Evolutionary conservation across 2,113 vertebrate genomes (phyloP), one percentile per base, ranked within the genome.

Genomic region (Ciconia maguari): DNA sequence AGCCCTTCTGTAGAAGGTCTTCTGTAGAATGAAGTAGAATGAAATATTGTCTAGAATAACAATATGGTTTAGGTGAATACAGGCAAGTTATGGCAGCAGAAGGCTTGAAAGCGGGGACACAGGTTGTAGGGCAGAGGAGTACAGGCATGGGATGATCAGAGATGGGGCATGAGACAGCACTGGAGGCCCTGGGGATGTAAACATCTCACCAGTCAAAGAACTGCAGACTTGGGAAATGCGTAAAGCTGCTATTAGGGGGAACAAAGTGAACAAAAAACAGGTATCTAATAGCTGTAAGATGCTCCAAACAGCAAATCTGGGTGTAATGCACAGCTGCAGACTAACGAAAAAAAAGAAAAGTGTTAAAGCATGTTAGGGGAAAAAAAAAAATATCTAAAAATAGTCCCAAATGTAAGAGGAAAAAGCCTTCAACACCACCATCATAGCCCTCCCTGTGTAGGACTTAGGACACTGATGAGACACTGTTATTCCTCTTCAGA

Each of bases 141-240:
- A 54, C 20, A 78, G n/a, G 26, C 7, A 46, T 7, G 21, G 32
- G n/a, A 54, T 38, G 13, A 32, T 3, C 6, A 11, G 18, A 74
- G 3, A 76, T 2, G 6, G 12, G 25, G 4, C 32, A 88, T 0
- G 0, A 61, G 13, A 68, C 13, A 83, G 16, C 38, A 34, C 12
- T 77, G 34, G 9, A 76, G 10, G 13, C 9, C 77, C 32, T 60
- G 13, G 7, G 18, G 4, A 19, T 22, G 30, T 16, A 75, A 72
- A 21, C 19, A 15, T 8, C 21, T 36, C 52, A 32, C 11, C 41
- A 38, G 38, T 38, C 38, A 60, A 72, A 89, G 29, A 72, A 32
- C 16, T 52, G 10, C 17, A 70, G 15, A 27, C 8, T 29, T 7
- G 4, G 34, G 13, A 38, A 80, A n/a, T 20, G 5, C 4, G 2